These are phyloP conservation scores for Sphenodon punctatus DNA, from an alignment of 2,797 vertebrate genomes.

Conservation along the genomic window DNA sequence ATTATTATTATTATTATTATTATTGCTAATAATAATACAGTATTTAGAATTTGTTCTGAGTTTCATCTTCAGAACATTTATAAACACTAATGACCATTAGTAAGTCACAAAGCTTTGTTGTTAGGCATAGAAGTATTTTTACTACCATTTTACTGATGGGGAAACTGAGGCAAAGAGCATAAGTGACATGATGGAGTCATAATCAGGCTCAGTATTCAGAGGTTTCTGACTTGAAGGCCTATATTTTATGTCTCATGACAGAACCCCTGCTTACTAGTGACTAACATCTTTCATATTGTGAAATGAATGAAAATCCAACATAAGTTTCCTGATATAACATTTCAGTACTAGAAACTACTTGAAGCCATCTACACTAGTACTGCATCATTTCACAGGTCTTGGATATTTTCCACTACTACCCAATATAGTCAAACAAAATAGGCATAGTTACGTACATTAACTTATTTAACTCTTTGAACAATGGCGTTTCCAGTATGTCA, in stretches of 20 bases:
- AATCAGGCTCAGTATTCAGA: neutral
- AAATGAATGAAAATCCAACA: slow-evolving; percentile 9
- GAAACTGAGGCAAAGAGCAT: neutral
- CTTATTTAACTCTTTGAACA: neutral
- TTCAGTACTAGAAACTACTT: neutral
- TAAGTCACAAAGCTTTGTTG: too few species aligned
- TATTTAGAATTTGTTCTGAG: too few species aligned
- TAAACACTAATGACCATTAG: too few species aligned
- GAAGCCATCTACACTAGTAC: neutral
- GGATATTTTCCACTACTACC: neutral
- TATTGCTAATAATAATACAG: too few species aligned
- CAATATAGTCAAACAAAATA: neutral
- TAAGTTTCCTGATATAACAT: neutral
- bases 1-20: too few species aligned
- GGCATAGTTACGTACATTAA: slow-evolving; percentile 5
- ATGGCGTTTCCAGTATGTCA: neutral
- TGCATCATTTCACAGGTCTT: neutral
- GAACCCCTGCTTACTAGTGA: neutral
- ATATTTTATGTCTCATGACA: neutral
- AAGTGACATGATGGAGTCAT: neutral
- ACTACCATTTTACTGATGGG: too few species aligned
- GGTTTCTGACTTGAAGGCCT: neutral
- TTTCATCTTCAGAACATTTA: too few species aligned
- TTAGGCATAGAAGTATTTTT: too few species aligned
- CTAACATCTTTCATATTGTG: neutral